Evolutionary conservation across 2,797 vertebrate genomes (phyloP), one percentile per base, ranked within the genome.

Genomic region (Cephalopachus bancanus): DNA sequence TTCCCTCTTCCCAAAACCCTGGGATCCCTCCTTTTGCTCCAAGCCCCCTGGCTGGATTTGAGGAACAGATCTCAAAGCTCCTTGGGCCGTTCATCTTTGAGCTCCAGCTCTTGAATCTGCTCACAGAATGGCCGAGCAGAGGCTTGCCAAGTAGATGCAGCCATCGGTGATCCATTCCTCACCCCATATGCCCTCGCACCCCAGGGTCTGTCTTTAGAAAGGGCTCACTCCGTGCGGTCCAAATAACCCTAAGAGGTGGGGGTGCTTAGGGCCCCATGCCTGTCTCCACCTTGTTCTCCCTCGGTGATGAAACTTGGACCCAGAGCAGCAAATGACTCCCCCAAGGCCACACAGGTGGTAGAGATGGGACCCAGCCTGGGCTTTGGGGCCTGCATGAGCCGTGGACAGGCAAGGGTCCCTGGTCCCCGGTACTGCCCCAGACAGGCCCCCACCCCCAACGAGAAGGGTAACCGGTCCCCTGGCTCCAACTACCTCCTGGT

Each of bases 191-290:
- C 20, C 30, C 89, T 67, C 20, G 24, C 6, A 19, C 11, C 17
- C 59, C 49, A 10, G 37, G 19, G 26, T 65, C 44, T 26, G 4
- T 10, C 12, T 44, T 51, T 57, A 5, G 4, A 15, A 80, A 67
- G 20, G 22, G 22, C 28, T 62, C 44, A 15, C 53, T 5, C 11
- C 0, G 1, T 24, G 1, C 1, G 26, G 75, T 14, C 19, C 0
- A 5, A 20, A 30, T 17, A 30, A 51, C 24, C 26, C 60, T 6
- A 7, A 3, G 0, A 59, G 81, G 62, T 15, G 10, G 30, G 22
- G 22, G 44, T 30, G 24, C 49, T 90, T 53, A 8, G 6, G 1
- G 2, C 5, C 28, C 64, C 3, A 0, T 0, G 6, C 44, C 84
- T 1, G 0, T 9, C 10, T 4, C 74, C 49, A n/a, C 80, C 20